These are phyloP conservation scores for Herpailurus yagouaroundi DNA, from an alignment of 2,113 vertebrate genomes.

Conservation along the genomic window DNA sequence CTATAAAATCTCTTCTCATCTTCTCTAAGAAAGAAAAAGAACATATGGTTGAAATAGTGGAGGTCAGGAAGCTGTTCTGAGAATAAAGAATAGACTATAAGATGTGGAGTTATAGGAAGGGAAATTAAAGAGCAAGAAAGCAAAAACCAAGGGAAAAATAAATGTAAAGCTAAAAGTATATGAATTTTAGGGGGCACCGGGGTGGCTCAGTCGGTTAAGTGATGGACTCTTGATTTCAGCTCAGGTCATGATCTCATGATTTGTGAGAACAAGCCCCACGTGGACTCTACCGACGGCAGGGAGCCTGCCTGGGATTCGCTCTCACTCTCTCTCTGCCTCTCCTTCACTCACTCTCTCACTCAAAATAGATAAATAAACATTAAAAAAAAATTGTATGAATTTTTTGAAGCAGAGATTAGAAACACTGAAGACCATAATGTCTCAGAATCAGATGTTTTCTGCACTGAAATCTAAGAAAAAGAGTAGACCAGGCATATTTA, in stretches of 20 bases:
- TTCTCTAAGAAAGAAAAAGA: constrained; percentile 22
- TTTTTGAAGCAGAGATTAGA: background rate
- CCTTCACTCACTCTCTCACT: no score
- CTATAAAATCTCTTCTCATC: background rate
- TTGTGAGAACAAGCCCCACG: no score
- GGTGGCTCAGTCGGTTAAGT: no score
- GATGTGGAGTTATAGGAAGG: background rate
- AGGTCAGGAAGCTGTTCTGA: background rate
- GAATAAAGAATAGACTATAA: background rate
- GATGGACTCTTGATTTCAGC: no score
- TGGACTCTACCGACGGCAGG: no score
- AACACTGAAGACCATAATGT: background rate
- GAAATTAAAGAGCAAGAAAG: constrained; percentile 6
- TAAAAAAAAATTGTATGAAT: no score
- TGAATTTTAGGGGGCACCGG: background rate
- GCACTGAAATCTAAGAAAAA: background rate
- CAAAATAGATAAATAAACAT: no score
- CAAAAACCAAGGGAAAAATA: background rate
- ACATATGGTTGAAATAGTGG: background rate
- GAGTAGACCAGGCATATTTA: background rate
- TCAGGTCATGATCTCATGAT: no score
- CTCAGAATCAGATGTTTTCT: background rate
- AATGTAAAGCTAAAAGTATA: background rate
- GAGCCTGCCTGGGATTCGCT: no score
- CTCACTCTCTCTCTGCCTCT: no score